Evolutionary conservation across 2,797 vertebrate species (phyloP), one percentile per base, ranked within the genome.

Genomic region (Phyllotis vaccarum): DNA sequence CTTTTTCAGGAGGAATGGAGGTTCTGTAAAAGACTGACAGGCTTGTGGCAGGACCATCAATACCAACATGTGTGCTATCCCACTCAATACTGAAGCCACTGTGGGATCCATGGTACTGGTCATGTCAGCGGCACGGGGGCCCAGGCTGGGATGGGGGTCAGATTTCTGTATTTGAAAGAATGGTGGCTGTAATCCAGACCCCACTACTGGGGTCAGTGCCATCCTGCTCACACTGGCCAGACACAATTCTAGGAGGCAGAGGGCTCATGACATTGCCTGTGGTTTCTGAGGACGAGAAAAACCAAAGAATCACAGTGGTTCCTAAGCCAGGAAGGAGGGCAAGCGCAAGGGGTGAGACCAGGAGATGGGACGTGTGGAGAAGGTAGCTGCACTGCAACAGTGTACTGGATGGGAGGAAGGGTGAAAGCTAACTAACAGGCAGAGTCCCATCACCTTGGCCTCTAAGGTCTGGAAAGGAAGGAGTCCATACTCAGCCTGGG

Each of bases 401-500:
- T 6, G 31, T 17, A 43, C 22, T 17, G 31, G 70, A 11, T 24
- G 31, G 76, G 29, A 43, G 29, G 5, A 49, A 49, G 46, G 9
- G n/a, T 22, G 3, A 14, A 58, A 56, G 54, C 37, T 17, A 5
- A 75, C 17, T 21, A 37, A 6, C 11, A 10, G 58, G 17, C 10
- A 40, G 27, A 21, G n/a, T 11, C 46, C 6, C 10, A 21, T 27
- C 6, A 2, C 0, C 0, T 1, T 0, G 6, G 43, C 87, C 29
- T 46, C 46, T 13, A 46, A 72, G 88, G n/a, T 46, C 22, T 5
- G 11, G 19, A 29, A 21, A 58, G 21, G 29, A 68, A 17, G 34
- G 43, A 52, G 9, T 1, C 16, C 21, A 19, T 40, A 17, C 31
- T 81, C 17, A 60, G n/a, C 16, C 76, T 24, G 19, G 56, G 80